Base-by-base conservation (phyloP, 2,888 invertebrate species). In the Oxytorus armatus region DNA sequence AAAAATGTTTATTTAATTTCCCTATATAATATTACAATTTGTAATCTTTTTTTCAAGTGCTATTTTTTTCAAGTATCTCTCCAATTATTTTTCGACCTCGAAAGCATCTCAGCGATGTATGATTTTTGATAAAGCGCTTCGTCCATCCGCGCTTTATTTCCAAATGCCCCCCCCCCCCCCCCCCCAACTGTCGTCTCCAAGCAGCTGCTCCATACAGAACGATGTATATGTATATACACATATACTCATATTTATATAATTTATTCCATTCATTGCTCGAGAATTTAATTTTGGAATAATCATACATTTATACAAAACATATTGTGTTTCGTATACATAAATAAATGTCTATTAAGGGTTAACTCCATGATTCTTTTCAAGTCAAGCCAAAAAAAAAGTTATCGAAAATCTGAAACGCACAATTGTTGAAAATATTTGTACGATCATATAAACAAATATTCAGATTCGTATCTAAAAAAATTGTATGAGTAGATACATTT, bases 121-220 rank as follows among this genome's bases (percentile, higher is more conserved):
- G 69, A 36, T 65, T 75, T 69, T 73, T 65, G 78, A 77, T 66
- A 75, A 70, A 65, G 39, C 75, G 55, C 21, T 47, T 57, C 66
- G 21, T 47, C 14, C 59, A 49, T 55, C 36, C 57, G 65, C 63
- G 63, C 65, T 23, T 77, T 51, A 51, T 25, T 59, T 79, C 74
- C n/a, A 61, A 59, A 57, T 66, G 73, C 21, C 61, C 21, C n/a
- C 23, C 4, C 25, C 47, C 36, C 69, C 49, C 18, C 42, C 39
- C 51, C 42, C 53, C 73, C n/a, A n/a, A 49, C 53, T 21, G 8
- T 57, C 49, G 77, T 65, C 29, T 65, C 59, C 57, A 59, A 70
- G 65, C 79, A 75, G 79, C 75, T 75, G 79, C 70, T 65, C 36
- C 59, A 33, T 59, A 59, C 49, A 49, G 14, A 47, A 63, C 5